Evolutionary conservation across 1,140 invertebrate species (phyloP).

Genomic region (Sarcophaga bullata): DNA sequence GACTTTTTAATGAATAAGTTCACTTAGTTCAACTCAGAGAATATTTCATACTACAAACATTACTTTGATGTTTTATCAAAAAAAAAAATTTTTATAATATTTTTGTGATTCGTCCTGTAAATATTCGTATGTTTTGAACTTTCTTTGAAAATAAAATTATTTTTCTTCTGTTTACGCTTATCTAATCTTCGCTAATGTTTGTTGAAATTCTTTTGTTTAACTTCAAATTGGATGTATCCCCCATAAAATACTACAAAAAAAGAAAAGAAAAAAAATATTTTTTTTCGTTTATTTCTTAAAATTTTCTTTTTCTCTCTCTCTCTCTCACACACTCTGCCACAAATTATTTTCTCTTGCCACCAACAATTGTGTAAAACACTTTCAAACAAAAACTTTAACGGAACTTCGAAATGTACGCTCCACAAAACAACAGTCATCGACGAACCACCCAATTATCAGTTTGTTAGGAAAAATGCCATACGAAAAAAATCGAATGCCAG

Average conservation of each 20-base stretch:
- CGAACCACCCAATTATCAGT: constrained; percentile 42
- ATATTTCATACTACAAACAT: no score
- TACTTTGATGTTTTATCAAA: not conserved
- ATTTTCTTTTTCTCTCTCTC: constrained; percentile 13
- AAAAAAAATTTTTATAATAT: not conserved
- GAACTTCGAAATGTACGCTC: not conserved
- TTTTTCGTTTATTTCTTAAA: constrained; percentile 1
- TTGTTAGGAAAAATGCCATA: constrained; percentile 39
- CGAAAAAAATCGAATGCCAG: constrained; percentile 24
- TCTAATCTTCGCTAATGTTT: not conserved
- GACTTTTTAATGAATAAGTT: no score
- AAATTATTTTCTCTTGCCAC: not conserved
- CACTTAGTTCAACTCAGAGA: no score
- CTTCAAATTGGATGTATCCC: not conserved
- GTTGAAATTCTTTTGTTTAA: not conserved
- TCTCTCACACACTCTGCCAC: not conserved
- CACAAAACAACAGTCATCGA: not conserved
- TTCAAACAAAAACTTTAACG: not conserved
- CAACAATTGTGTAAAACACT: not conserved
- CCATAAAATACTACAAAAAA: not conserved
- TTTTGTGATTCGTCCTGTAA: not conserved
- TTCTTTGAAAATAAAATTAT: not conserved
- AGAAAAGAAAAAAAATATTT: no score
- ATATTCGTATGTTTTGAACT: not conserved
- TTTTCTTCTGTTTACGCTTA: not conserved